A percentile compares a stretch with the other conserved stretches of the same genome.
Evolutionary conservation across 2,888 invertebrate genomes (phyloP).

Genomic region (Dynastes maya): DNA sequence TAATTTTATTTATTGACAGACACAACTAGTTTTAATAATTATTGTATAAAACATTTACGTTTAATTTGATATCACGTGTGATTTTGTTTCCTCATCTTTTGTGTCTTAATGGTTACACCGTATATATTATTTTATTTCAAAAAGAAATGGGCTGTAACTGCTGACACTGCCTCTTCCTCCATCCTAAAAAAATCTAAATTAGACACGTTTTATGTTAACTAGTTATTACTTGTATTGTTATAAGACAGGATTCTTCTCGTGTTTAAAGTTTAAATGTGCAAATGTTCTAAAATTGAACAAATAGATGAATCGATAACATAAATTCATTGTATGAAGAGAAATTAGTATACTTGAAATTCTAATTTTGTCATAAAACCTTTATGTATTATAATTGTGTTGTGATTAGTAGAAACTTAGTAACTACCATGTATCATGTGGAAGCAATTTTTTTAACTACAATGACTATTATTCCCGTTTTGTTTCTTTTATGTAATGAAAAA

Average conservation of each 20-base stretch:
- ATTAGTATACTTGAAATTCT: constrained; percentile 30
- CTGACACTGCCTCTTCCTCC: constrained; percentile 42
- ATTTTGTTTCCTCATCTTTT: constrained; percentile 30
- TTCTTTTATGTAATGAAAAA: constrained; percentile 14
- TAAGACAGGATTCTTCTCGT: constrained; percentile 22
- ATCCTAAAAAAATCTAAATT: constrained; percentile 41
- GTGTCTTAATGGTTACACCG: constrained; percentile 33
- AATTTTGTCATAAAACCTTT: constrained; percentile 42
- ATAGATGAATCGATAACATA: constrained; percentile 27
- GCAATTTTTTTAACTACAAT: constrained; percentile 13
- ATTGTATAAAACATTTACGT: constrained; percentile 47
- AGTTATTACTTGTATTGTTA: constrained; percentile 42
- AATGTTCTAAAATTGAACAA: constrained; percentile 25
- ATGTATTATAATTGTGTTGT: constrained; percentile 51
- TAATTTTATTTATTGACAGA: constrained; percentile 48
- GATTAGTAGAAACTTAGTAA: constrained; percentile 41
- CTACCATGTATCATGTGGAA: constrained; percentile 32
- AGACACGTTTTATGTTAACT: constrained; percentile 28
- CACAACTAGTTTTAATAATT: constrained; percentile 50
- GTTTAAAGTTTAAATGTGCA: constrained; percentile 46
- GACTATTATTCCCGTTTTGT: constrained; percentile 9
- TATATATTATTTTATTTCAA: constrained; percentile 26
- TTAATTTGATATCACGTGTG: constrained; percentile 46
- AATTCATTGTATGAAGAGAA: constrained; percentile 35
- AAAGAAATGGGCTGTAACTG: constrained; percentile 40